Evolutionary conservation across 1,140 invertebrate species (phyloP).

Genomic region (Ylistrum balloti): DNA sequence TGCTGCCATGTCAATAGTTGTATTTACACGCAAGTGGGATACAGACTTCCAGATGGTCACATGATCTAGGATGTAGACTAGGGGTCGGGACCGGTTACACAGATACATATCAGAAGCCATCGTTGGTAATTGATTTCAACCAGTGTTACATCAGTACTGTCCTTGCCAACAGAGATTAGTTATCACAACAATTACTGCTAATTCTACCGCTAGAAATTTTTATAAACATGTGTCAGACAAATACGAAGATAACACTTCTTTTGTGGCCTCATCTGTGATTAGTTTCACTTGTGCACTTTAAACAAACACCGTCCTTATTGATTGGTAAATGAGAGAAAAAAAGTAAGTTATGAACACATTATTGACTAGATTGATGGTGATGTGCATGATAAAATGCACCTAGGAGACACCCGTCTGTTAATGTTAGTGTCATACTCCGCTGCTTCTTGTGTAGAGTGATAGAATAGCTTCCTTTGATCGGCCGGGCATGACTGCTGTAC

Average conservation of each 20-base stretch:
- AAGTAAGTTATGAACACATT: conserved; percentile 40
- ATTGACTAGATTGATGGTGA: conserved; percentile 38
- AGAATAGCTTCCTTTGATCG: background rate
- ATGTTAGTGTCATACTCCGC: background rate
- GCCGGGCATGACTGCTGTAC: conserved; percentile 12
- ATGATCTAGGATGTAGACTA: background rate
- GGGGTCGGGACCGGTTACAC: conserved; percentile 11
- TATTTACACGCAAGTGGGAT: background rate
- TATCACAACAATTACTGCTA: conserved; percentile 34
- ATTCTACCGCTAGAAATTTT: conserved; percentile 18
- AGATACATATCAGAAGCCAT: background rate
- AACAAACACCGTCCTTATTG: conserved; percentile 26
- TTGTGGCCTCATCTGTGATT: conserved; percentile 32
- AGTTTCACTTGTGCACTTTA: conserved; percentile 38
- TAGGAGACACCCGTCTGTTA: conserved; percentile 23
- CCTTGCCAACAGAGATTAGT: conserved; percentile 13
- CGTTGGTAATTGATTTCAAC: conserved; percentile 14
- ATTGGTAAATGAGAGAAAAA: conserved; percentile 34
- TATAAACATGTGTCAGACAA: conserved; percentile 32
- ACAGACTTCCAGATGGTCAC: conserved; percentile 12
- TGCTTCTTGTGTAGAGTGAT: background rate
- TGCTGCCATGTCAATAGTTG: too few relatives aligned
- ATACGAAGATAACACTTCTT: conserved; percentile 29
- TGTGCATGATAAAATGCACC: conserved; percentile 33
- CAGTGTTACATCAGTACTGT: background rate